These are phyloP conservation scores for Acronicta aceris DNA, from an alignment of 2,888 invertebrate species.

Conservation along the genomic window DNA sequence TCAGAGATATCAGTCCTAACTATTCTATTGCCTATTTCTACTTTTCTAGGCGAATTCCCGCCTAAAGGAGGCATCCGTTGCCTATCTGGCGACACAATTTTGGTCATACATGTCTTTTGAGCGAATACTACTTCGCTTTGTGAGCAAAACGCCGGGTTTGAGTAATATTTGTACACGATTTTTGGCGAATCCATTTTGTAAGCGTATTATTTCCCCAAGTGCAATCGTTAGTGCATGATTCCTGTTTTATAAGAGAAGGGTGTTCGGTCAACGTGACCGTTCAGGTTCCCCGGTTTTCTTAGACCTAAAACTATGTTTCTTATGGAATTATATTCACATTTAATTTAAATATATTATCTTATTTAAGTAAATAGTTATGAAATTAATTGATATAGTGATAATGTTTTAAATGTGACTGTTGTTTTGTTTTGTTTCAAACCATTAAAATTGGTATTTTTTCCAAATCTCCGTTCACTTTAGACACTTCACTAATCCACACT, in stretches of 20 bases:
- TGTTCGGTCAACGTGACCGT: slow-evolving; percentile 70
- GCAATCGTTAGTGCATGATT: slow-evolving; percentile 68
- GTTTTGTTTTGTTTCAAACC: slow-evolving; percentile 10
- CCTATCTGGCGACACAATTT: slow-evolving; percentile 72
- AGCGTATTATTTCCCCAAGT: slow-evolving; percentile 70
- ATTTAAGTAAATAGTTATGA: background rate
- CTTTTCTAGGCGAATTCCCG: slow-evolving; percentile 83
- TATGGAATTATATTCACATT: slow-evolving; percentile 31
- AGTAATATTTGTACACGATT: slow-evolving; percentile 91
- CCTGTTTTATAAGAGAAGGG: slow-evolving; percentile 63
- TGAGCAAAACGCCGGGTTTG: slow-evolving; percentile 94
- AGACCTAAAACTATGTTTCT: slow-evolving; percentile 14
- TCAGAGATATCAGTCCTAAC: slow-evolving; percentile 85
- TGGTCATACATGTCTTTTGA: slow-evolving; percentile 79
- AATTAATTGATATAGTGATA: background rate
- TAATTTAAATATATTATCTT: slow-evolving; percentile 12
- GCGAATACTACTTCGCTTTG: slow-evolving; percentile 91
- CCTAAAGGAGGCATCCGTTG: slow-evolving; percentile 82
- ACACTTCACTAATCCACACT: slow-evolving; percentile 25
- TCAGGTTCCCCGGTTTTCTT: slow-evolving; percentile 33
- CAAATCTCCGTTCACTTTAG: slow-evolving; percentile 14
- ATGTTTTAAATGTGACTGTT: slow-evolving; percentile 7
- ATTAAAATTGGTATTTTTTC: slow-evolving; percentile 5
- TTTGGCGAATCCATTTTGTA: slow-evolving; percentile 85
- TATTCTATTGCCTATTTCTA: slow-evolving; percentile 77